A percentile compares a stretch with the other conserved stretches of the same genome.
Conservation (phyloP, 2,888 invertebrate genomes). For the Rhamnusium bicolor region DNA sequence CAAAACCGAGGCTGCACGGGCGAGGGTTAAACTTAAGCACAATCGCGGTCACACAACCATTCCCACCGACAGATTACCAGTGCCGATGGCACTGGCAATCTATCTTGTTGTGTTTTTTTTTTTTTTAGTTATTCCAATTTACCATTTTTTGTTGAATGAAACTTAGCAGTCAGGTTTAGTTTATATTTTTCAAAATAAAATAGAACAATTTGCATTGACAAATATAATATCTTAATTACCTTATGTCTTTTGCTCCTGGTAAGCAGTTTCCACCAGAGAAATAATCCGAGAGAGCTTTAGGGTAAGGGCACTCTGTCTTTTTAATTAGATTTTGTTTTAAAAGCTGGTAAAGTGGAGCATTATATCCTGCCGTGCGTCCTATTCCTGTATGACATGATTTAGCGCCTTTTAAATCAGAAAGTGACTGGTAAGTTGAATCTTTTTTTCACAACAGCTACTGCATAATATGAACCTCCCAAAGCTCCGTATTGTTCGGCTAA, state of each 20-base stretch:
- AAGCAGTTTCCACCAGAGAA: conserved; percentile 80
- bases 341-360: conserved; percentile 74
- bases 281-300: conserved; percentile 77
- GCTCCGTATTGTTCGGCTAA: conserved; percentile 78
- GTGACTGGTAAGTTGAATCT: conserved; percentile 72
- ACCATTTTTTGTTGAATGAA: no score
- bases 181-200: background rate
- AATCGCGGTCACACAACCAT: no score
- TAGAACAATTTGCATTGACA: background rate
- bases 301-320: conserved; percentile 74
- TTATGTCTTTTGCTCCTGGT: conserved; percentile 74
- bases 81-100: no score
- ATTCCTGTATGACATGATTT: conserved; percentile 75
- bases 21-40: no score
- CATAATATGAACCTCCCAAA: conserved; percentile 73
- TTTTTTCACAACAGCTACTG: conserved; percentile 80
- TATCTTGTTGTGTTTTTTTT: no score
- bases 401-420: conserved; percentile 77
- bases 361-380: conserved; percentile 73
- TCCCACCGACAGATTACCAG: no score
- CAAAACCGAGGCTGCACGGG: no score
- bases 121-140: no score
- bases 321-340: conserved; percentile 74
- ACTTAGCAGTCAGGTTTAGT: no score
- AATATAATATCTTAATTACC: conserved; percentile 47